Base-by-base conservation (phyloP, 1,140 invertebrate species). In the Heliconius congener region DNA sequence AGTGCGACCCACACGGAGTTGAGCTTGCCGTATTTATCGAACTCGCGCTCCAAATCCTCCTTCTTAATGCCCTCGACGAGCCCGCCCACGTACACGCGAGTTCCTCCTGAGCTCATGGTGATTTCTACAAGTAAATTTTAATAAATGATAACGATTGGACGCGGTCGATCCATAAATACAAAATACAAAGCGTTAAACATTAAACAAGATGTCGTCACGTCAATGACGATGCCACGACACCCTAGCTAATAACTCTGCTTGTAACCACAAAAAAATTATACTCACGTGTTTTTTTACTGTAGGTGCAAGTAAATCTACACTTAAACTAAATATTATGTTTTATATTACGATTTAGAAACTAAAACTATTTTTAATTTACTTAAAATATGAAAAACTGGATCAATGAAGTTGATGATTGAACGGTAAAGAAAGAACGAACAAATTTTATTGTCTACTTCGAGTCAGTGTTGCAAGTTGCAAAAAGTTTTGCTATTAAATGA, bases 21-120 rank as follows among this genome's bases (percentile, higher is more conserved):
- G 88, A 98, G 96, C 95, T 98, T 98, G 74, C 99, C 99, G 95
- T 98, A 99, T 95, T 97, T 97, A 86, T 97, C 96, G 91, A 98
- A 98, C 90, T 97, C 96, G 90, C 96, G 95, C 90, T 98, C 97
- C 55, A 98, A 93, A 92, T 98, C 97, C 94, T 98, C 98, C 90
- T 98, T 98, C 93, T 98, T 98, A 85, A 98, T 96, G 87, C 96
- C 96, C 87, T 98, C 97, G 85, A 96, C 96, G 80, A 98, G 95
- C 84, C 97, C 97, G 82, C 97, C 97, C 75, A 98, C 97, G 92
- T 98, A 98, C 42, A 98, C 97, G 84, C 97, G 96, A 81, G 97
- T 97, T 77, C 96, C 96, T 86, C 96, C 95, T 82, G 88, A 90
- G 84, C 91, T 92, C 93, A 94, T 94, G 83, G 83, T 93, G 82